Evolutionary conservation across 2,888 invertebrate genomes (phyloP), one percentile per base, ranked within the genome.

Genomic region (Stramonita haemastoma): DNA sequence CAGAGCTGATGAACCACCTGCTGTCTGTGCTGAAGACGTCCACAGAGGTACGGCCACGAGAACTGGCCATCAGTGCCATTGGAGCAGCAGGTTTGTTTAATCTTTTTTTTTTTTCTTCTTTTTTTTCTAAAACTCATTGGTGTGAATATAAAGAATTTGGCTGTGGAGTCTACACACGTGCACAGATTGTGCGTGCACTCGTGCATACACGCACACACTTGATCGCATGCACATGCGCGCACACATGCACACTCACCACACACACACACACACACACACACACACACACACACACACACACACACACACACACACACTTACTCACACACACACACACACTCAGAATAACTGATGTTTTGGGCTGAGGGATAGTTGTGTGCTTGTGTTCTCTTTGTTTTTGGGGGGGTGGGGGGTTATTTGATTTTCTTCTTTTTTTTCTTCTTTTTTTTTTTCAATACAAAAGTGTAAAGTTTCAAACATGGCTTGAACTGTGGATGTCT

Each of bases 1-100:
- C 97, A 0, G 96, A 97, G 0, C 96, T 98, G 79, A 98, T 98
- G 97, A 97, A 97, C 87, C 97, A 97, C 90, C 96, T 98, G 26
- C 97, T 98, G 90, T 97, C 91, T 34, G 94, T 95, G 0, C 90
- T 95, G 66, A 92, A 92, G 86, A 92, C 93, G 13, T 77, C 92
- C 90, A 86, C 92, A 13, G 87, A 92, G 0, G 95, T 97, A 17
- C 97, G 97, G 92, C 96, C 97, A 29, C 97, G 97, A 92, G 97
- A 97, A 93, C 96, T 98, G 56, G 97, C 97, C 0, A 96, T 98
- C 73, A 97, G 97, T 94, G 97, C 97, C 11, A 97, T 98, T 73
- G 97, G 97, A 36, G 97, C 98, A 0, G 96, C 96, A 91, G 96
- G 96, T 96, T 93, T 92, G 93, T 90, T 0, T n/a, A n/a, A 79